Percentiles rank a stretch among this genome's conserved stretches.
Evolutionary conservation across 1,140 invertebrate species (phyloP).

Genomic region (Samia ricini): DNA sequence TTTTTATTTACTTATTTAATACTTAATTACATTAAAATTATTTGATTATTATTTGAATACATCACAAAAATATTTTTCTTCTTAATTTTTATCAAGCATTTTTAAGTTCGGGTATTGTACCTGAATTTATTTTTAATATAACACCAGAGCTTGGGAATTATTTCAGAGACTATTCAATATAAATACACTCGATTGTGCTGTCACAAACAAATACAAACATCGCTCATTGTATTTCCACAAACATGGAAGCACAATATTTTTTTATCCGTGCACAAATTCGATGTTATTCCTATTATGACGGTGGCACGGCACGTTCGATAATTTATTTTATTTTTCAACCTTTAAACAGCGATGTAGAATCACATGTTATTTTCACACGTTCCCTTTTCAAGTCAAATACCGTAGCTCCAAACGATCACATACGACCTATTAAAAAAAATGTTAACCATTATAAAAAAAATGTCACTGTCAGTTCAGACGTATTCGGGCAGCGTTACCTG

Average conservation of each 20-base stretch:
- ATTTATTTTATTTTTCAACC: constrained; percentile 12
- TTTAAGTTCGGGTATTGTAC: not conserved
- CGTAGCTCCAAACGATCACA: too few species aligned
- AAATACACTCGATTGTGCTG: not conserved
- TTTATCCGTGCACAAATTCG: not conserved
- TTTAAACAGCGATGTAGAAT: constrained; percentile 13
- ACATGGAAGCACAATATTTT: not conserved
- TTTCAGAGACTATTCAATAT: not conserved
- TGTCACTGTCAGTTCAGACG: too few species aligned
- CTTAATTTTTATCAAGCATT: not conserved
- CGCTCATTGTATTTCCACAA: not conserved
- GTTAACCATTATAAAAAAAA: too few species aligned
- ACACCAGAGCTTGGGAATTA: not conserved
- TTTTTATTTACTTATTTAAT: too few species aligned
- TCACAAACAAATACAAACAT: not conserved
- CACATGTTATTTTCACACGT: too few species aligned
- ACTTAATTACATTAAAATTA: too few species aligned
- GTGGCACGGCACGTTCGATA: too few species aligned
- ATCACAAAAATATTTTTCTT: too few species aligned
- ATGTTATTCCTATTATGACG: not conserved
- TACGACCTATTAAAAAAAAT: too few species aligned
- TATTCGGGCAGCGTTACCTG: too few species aligned
- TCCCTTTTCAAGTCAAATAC: too few species aligned
- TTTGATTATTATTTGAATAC: too few species aligned
- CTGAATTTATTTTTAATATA: not conserved